A percentile compares a stretch with the other conserved stretches of the same genome.
Conservation (phyloP, 1,140 invertebrate species). For the Galleria mellonella region DNA sequence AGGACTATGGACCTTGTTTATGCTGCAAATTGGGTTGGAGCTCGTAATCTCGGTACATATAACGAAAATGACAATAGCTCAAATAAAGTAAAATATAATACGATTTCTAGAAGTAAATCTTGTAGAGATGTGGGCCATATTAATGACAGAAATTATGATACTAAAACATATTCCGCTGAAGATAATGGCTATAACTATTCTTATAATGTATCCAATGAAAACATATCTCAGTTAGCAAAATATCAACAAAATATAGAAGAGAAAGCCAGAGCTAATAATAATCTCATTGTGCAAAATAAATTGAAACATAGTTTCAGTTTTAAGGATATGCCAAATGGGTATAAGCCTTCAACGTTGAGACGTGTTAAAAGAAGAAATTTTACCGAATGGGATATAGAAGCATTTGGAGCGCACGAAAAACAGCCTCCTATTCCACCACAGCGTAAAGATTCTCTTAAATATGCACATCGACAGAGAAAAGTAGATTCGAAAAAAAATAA, state of each 20-base stretch:
- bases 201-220: slow-evolving; percentile 53
- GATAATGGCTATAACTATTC: slow-evolving; percentile 40
- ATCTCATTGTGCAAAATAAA: slow-evolving; percentile 65
- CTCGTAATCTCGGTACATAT: slow-evolving; percentile 59
- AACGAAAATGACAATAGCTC: slow-evolving; percentile 44
- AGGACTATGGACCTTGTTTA: slow-evolving; percentile 84
- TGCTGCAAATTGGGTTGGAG: slow-evolving; percentile 88
- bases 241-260: slow-evolving; percentile 77
- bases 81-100: slow-evolving; percentile 46
- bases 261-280: slow-evolving; percentile 68
- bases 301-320: slow-evolving; percentile 73
- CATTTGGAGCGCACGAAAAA: slow-evolving; percentile 51
- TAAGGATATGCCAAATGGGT: slow-evolving; percentile 76
- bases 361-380: slow-evolving; percentile 71
- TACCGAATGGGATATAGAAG: slow-evolving; percentile 74
- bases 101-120: slow-evolving; percentile 70
- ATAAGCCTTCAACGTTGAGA: slow-evolving; percentile 74
- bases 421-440: slow-evolving; percentile 59
- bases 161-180: slow-evolving; percentile 40
- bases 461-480: slow-evolving; percentile 67
- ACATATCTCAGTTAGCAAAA: slow-evolving; percentile 75
- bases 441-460: slow-evolving; percentile 69
- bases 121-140: slow-evolving; percentile 63
- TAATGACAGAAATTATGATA: slow-evolving; percentile 40
- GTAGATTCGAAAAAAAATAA: slow-evolving; percentile 58